These are phyloP conservation scores for Platycheirus rosarum DNA, from an alignment of 2,888 invertebrate genomes.

Conservation along the genomic window DNA sequence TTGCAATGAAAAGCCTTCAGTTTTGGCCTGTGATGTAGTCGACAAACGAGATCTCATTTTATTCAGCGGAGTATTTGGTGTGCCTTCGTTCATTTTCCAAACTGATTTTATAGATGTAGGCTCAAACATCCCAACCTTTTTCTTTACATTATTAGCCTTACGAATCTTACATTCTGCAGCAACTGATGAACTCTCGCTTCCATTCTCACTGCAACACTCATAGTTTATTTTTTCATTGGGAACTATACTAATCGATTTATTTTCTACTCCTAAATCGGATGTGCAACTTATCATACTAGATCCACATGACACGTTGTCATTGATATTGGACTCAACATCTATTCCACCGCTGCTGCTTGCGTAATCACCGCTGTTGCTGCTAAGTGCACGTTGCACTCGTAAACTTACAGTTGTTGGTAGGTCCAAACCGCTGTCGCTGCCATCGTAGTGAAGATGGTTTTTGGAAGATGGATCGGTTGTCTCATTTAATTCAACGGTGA, in stretches of 20 bases:
- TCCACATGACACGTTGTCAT: conserved; percentile 86
- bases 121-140: conserved; percentile 85
- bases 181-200: conserved; percentile 91
- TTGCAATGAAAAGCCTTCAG: conserved; percentile 84
- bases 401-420: conserved; percentile 83
- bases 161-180: conserved; percentile 79
- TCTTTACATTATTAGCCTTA: conserved; percentile 82
- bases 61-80: conserved; percentile 70
- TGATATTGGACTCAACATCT: conserved; percentile 81
- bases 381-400: conserved; percentile 84
- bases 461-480: conserved; percentile 35
- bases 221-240: conserved; percentile 75
- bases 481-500: conserved; percentile 78
- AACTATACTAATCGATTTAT: conserved; percentile 78
- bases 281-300: conserved; percentile 91
- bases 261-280: conserved; percentile 87
- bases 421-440: conserved; percentile 92
- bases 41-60: conserved; percentile 83
- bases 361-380: conserved; percentile 86
- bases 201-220: conserved; percentile 86
- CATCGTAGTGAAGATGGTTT: conserved; percentile 83
- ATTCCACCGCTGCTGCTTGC: conserved; percentile 86
- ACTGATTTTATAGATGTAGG: conserved; percentile 76
- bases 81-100: conserved; percentile 59
- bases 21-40: conserved; percentile 82